Base-by-base conservation (phyloP, 2,797 vertebrate species). In the Eleutherodactylus coqui region DNA sequence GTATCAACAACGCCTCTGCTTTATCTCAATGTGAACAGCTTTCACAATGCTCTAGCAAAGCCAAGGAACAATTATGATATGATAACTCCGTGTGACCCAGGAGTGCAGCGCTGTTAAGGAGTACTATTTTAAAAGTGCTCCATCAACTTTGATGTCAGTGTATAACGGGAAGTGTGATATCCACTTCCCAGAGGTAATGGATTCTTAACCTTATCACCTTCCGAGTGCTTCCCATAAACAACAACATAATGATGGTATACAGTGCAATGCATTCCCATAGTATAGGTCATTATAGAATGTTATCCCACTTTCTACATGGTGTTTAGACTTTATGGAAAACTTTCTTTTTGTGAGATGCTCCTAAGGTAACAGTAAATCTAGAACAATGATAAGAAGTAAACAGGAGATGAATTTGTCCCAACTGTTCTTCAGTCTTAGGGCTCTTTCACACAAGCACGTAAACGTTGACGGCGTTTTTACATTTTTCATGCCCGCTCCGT, bases 141-240 rank as follows among this genome's bases (percentile, higher is more conserved):
- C 29, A 75, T 55, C 75, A 16, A 43, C 85, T 86, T 86, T 86
- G 85, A 86, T 76, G 85, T 86, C 53, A 73, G 51, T 75, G 38
- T 41, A 73, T 79, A 80, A 80, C 43, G 51, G 29, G 38, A 80
- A 79, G 62, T 85, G 60, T 41, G 51, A 45, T 55, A 84, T 76
- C 82, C 76, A 85, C 76, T 79, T 82, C 62, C 64, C 62, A 36
- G 79, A 53, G 79, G 79, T 49, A 69, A 69, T 70, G 53, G 47
- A 75, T 55, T 21, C 69, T 60, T 75, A 45, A 82, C 79, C 64
- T 82, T 82, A 29, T 82, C 79, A 82, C 45, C 64, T 29, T 9
- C 62, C 1, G 7, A 82, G 79, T 19, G 60, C 16, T 29, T 24
- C 60, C 19, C 32, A 47, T 17, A 24, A 76, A 21, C 36, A 76